phyloP scores from a whole-genome alignment of 1,140 invertebrate genomes.

The Wiebesia pumilae region DNA sequence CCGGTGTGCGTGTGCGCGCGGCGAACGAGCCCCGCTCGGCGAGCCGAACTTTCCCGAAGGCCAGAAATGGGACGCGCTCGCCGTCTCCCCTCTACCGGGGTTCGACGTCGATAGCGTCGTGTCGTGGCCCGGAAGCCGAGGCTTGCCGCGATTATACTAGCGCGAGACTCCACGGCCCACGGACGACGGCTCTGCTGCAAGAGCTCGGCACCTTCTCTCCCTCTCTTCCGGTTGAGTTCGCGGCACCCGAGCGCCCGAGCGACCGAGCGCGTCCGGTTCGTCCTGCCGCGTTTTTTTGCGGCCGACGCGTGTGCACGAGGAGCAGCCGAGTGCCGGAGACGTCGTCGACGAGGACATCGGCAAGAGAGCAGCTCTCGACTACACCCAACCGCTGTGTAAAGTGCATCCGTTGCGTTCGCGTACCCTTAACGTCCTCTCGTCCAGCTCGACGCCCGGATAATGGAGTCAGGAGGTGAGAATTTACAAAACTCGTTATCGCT shows the following conservation, averaged over 20 bases:
- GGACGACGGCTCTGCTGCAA: not conserved
- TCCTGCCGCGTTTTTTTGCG: not conserved
- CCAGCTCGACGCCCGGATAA: not conserved
- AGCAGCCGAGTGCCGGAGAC: too few species aligned
- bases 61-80: constrained; percentile 69
- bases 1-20: constrained; percentile 54
- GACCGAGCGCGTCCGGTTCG: too few species aligned
- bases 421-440: not conserved
- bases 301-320: too few species aligned
- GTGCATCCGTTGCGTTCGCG: not conserved
- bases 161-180: not conserved
- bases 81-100: constrained; percentile 41
- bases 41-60: constrained; percentile 68
- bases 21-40: constrained; percentile 40
- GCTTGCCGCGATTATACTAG: not conserved
- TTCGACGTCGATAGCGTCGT: constrained; percentile 5
- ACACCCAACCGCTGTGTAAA: not conserved
- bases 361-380: too few species aligned
- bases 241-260: too few species aligned
- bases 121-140: not conserved
- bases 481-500: not conserved
- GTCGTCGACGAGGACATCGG: too few species aligned
- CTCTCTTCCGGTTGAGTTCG: not conserved
- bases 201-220: not conserved
- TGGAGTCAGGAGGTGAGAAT: not conserved